These are phyloP conservation scores for Macheiramphus alcinus DNA, from an alignment of 2,113 vertebrate genomes.

Conservation along the genomic window DNA sequence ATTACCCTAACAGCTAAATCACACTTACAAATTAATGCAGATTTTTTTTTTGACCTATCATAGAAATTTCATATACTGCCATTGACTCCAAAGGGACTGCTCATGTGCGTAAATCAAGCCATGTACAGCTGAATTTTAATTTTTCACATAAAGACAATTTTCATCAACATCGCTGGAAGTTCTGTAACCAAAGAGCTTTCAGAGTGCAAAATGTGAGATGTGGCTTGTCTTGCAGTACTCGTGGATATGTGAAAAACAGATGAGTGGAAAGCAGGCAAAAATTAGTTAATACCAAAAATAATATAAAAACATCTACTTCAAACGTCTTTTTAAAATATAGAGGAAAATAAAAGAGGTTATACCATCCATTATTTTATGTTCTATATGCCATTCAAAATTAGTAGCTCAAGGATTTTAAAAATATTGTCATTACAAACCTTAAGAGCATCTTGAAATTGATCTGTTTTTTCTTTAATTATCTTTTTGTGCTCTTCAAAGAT, in stretches of 20 bases:
- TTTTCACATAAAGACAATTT: neutral
- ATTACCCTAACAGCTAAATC: neutral
- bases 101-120: neutral
- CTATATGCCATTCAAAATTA: neutral
- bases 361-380: neutral
- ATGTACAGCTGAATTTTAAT: neutral
- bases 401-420: neutral
- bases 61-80: neutral
- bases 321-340: neutral
- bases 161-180: neutral
- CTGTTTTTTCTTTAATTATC: constrained; percentile 77
- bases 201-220: neutral
- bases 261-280: neutral
- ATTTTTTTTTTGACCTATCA: neutral
- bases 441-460: constrained; percentile 81
- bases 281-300: neutral
- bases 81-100: neutral
- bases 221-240: neutral
- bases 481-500: constrained; percentile 82
- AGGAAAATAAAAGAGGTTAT: neutral
- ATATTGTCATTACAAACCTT: constrained; percentile 70
- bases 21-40: neutral
- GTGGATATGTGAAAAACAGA: neutral
- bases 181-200: neutral
- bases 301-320: neutral